A percentile compares a stretch with the other conserved stretches of the same genome.
These are phyloP conservation scores for Clunio marinus DNA, from an alignment of 2,888 invertebrate genomes.

Conservation along the genomic window DNA sequence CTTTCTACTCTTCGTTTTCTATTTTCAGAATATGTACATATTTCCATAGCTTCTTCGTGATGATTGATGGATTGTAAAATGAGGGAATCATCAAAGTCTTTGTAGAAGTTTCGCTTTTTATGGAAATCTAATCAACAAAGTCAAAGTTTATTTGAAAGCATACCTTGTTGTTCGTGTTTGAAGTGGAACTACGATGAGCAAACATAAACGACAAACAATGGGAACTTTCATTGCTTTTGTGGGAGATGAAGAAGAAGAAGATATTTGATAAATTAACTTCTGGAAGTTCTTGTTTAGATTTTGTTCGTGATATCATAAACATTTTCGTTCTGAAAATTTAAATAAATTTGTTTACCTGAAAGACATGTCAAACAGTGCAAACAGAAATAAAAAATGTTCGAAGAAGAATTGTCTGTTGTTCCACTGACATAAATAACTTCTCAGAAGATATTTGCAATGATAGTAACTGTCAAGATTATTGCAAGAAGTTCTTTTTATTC, in stretches of 20 bases:
- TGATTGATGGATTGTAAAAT: constrained; percentile 18
- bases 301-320: constrained; percentile 10
- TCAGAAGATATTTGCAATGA: constrained; percentile 14
- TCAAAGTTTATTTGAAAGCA: constrained; percentile 22
- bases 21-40: neutral
- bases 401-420: neutral
- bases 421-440: constrained; percentile 35
- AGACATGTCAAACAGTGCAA: neutral
- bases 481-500: constrained; percentile 10
- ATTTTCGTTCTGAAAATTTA: no score
- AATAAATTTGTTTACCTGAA: constrained; percentile 1
- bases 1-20: neutral
- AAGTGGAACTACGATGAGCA: neutral
- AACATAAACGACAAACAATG: constrained; percentile 21
- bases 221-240: constrained; percentile 13
- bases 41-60: constrained; percentile 10
- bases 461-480: no score
- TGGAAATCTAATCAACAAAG: constrained; percentile 21
- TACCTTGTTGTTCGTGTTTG: constrained; percentile 3
- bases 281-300: constrained; percentile 9
- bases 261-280: constrained; percentile 10
- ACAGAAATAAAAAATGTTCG: neutral
- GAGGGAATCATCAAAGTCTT: neutral
- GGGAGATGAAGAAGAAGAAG: neutral
- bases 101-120: constrained; percentile 1